These are phyloP conservation scores for Chelon labrosus DNA, from an alignment of 2,797 vertebrate species.

Conservation along the genomic window DNA sequence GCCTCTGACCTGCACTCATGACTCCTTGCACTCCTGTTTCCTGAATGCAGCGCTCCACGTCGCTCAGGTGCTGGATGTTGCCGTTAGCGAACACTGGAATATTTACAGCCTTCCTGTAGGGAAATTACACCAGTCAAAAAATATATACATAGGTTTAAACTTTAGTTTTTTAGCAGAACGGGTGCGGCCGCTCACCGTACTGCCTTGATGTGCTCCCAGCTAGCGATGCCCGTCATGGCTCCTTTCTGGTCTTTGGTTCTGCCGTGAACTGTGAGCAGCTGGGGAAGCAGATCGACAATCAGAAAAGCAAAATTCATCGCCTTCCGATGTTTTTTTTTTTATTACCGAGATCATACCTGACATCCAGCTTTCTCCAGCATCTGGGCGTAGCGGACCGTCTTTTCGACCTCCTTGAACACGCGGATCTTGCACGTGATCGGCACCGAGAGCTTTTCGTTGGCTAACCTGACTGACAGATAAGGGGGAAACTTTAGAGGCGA, in stretches of 20 bases:
- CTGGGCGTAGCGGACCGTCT: slow-evolving; percentile 93
- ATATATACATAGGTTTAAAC: no score
- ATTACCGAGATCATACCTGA: slow-evolving; percentile 84
- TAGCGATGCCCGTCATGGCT: slow-evolving; percentile 89
- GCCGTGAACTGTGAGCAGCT: slow-evolving; percentile 96
- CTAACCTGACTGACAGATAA: slow-evolving; percentile 87
- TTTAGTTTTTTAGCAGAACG: no score
- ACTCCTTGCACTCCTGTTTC: slow-evolving; percentile 95
- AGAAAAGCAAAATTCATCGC: no score
- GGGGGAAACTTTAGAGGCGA: neutral
- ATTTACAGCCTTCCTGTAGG: slow-evolving; percentile 88
- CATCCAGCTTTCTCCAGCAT: slow-evolving; percentile 97
- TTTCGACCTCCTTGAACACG: slow-evolving; percentile 93
- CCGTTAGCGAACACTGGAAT: slow-evolving; percentile 98
- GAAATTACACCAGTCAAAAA: slow-evolving; percentile 8
- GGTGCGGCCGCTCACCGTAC: slow-evolving; percentile 84
- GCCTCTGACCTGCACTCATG: slow-evolving; percentile 93
- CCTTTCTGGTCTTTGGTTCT: slow-evolving; percentile 98
- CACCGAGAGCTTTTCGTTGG: slow-evolving; percentile 93
- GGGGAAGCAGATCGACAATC: slow-evolving; percentile 26
- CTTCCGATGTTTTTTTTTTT: no score
- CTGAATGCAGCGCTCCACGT: slow-evolving; percentile 93
- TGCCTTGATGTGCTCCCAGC: slow-evolving; percentile 96
- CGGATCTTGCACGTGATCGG: slow-evolving; percentile 98
- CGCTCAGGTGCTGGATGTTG: slow-evolving; percentile 94